Evolutionary conservation across 2,888 invertebrate species (phyloP), one percentile per base, ranked within the genome.

Genomic region (Mystacides longicornis): DNA sequence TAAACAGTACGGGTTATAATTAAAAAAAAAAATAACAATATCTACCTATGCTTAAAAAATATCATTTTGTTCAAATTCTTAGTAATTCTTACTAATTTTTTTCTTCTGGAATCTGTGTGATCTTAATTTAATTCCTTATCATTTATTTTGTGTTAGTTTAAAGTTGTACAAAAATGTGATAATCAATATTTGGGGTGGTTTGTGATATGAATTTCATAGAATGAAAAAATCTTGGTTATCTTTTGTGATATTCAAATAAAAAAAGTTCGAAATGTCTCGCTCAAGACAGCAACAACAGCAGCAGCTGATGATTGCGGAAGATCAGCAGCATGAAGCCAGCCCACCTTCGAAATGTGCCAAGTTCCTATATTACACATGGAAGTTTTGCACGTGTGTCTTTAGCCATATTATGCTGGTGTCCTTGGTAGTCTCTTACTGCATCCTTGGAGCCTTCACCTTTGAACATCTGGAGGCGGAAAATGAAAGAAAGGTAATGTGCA

Each of bases 361-460:
- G 70, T 80, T 85, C 64, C 70, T 85, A 63, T 81, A 81, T 69
- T 86, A 84, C 72, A 81, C 85, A 46, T 89, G 89, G 85, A 86
- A 87, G 72, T 81, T 89, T 46, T 82, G 87, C 68, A 87, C 89
- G 53, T 93, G 91, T 72, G 80, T 93, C 63, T 87, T 93, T 68
- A 90, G 91, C 0, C 93, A 93, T 76, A 86, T 93, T 65, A 86
- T 90, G 64, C 81, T 93, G 65, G 85, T 93, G 64, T 86, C 90
- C 58, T 75, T 93, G 68, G 93, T 94, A 63, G 90, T 93, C 60
- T 86, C 89, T 23, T 94, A 94, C 74, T 93, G 93, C 73, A 82
- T 93, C 64, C 81, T 91, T 54, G 93, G 93, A 7, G 93, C 93
- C 16, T 85, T 87, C 68, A 85, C 90, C 57, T 93, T 94, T 73